These are phyloP conservation scores for Corvus hawaiiensis DNA, from an alignment of 2,113 vertebrate species.

Conservation along the genomic window DNA sequence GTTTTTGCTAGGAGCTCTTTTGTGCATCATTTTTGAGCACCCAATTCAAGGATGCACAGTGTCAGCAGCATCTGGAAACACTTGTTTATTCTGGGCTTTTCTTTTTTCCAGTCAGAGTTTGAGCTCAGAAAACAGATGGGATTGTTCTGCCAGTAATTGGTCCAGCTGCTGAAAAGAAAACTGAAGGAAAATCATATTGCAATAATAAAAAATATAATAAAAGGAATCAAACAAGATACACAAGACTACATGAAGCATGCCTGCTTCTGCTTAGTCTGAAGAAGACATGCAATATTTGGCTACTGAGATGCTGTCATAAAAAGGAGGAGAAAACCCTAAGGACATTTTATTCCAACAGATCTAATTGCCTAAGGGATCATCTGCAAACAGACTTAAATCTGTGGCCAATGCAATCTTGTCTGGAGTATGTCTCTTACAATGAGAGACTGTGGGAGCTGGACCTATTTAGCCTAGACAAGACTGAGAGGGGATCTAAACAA, in stretches of 20 bases:
- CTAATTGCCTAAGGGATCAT: not conserved
- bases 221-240: slow-evolving; percentile 9
- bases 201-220: slow-evolving; percentile 34
- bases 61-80: not conserved
- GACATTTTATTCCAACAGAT: not conserved
- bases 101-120: slow-evolving; percentile 46
- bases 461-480: not conserved
- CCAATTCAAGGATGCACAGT: not conserved
- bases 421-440: not conserved
- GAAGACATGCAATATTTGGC: not conserved
- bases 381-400: not conserved
- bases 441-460: not conserved
- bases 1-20: not conserved
- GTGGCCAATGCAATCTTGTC: not conserved
- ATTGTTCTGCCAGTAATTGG: slow-evolving; percentile 76
- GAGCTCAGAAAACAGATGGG: slow-evolving; percentile 70
- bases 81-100: not conserved
- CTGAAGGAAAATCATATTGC: slow-evolving; percentile 8
- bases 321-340: not conserved
- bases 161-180: slow-evolving; percentile 77
- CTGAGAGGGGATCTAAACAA: not conserved
- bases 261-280: not conserved
- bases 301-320: not conserved
- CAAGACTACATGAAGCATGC: slow-evolving; percentile 16
- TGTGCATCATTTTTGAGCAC: not conserved